Evolutionary conservation across 2,797 vertebrate species (phyloP), one percentile per base, ranked within the genome.

Genomic region (Vultur gryphus): DNA sequence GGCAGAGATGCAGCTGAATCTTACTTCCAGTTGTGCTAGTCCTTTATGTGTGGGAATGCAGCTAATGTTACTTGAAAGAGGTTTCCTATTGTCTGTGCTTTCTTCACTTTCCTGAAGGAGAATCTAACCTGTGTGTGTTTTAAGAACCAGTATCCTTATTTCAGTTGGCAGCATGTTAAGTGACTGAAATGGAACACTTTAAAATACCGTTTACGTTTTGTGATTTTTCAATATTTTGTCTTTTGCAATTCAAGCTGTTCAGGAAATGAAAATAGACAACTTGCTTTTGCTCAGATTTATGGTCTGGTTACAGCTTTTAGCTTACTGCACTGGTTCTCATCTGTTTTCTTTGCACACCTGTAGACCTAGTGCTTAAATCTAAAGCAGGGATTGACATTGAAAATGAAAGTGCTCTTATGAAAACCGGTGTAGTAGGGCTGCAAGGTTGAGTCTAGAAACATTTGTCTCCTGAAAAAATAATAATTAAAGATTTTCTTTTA

Each of bases 241-340:
- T 85, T 85, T 41, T 62, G 20, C 62, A 82, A 48, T 76, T 86
- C 13, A 3, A 71, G 35, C 37, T 78, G 46, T 39, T 94, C 79
- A 95, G 96, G 95, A 96, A 96, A 76, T 93, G 94, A 96, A 95
- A 97, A 97, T 18, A 97, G 96, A 93, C 94, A 91, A 58, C 33
- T 83, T 85, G 55, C 11, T 95, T 89, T 86, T 85, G n/a, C 77
- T 87, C 20, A 79, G 20, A 41, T 81, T 86, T 92, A 69, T 94
- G 51, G 88, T 94, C 87, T 93, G 90, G 79, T 92, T 91, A 75
- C 65, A 85, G 71, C 66, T 93, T 82, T 54, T 87, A 57, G 64
- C 79, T 81, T 92, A 51, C 75, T 80, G 52, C 3, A 8, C 9
- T 49, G 23, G 29, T 69, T 91, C 62, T 87, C 52, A 17, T 82